Base-by-base conservation (phyloP, 2,888 invertebrate genomes). In the Cosmorhoe ocellata region DNA sequence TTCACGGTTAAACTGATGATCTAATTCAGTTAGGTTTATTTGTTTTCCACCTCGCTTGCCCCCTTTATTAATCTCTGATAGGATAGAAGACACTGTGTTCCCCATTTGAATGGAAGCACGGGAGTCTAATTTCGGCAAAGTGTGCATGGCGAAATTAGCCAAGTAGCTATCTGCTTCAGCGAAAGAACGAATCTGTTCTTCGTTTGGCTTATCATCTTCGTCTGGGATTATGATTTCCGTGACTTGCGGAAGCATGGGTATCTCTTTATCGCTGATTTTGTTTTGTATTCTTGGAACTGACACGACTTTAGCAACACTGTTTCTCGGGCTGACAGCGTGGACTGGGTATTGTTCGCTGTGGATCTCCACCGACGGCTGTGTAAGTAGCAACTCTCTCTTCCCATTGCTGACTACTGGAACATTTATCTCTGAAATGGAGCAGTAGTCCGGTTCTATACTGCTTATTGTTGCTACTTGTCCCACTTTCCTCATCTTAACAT, bases 381-480 rank as follows among this genome's bases (percentile, higher is more conserved):
- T 87, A 50, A 90, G 87, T 76, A 90, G 84, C 82, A 90, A 80
- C 80, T 89, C 90, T 64, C 90, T 78, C 71, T 89, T 90, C 62
- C 89, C 83, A 74, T 92, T 76, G 81, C 90, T 92, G 75, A 92
- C 91, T 80, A 92, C 92, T 86, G 90, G 90, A 76, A 93, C 92
- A 90, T 93, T 93, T 81, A 94, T 91, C 88, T 94, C 94, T 61
- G 94, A 94, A 81, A 94, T 94, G 71, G 94, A 94, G 79, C 94
- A 94, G 89, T 94, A 94, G 82, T 94, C 94, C 57, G 94, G 94
- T 79, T 94, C 94, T 56, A 86, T 74, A 72, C 73, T 82, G 67
- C 83, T 84, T 53, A 81, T 69, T 71, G 85, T 86, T 76, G 88
- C 88, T 81, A 84, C 83, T 81, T 88, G 86, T 77, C 86, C 88